phyloP scores from a whole-genome alignment of 2,113 vertebrate genomes.

The Crotalus viridis region DNA sequence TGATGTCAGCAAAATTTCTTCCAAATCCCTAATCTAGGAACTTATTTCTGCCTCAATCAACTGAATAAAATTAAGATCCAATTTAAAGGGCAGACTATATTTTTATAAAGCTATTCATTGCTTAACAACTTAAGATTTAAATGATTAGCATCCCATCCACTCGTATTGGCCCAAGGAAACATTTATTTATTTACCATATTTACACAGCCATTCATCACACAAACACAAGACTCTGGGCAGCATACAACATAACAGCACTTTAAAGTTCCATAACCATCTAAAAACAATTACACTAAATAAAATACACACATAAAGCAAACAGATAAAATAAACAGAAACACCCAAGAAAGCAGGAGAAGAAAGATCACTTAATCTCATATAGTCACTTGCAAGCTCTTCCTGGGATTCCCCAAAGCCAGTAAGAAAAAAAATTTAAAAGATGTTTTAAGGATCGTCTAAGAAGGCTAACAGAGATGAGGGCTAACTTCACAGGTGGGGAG shows the following conservation, averaged over 20 bases:
- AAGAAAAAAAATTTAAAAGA: background rate
- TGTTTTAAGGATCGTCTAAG: background rate
- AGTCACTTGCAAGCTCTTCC: background rate
- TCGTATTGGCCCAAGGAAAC: background rate
- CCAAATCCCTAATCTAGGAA: background rate
- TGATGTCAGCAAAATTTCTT: background rate
- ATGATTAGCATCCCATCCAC: background rate
- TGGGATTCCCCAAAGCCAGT: background rate
- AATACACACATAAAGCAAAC: background rate
- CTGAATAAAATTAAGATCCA: background rate
- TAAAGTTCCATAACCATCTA: background rate
- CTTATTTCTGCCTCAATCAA: background rate
- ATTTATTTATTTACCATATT: background rate
- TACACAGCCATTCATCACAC: background rate
- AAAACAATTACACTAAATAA: background rate
- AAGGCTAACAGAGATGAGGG: background rate
- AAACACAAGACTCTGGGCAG: background rate
- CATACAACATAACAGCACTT: background rate
- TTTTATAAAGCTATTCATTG: background rate
- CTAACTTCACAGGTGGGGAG: background rate
- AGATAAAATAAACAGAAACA: background rate
- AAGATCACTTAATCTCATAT: background rate
- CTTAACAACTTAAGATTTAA: background rate
- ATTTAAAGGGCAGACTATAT: background rate
- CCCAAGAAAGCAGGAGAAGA: background rate